phyloP scores from a whole-genome alignment of 2,797 vertebrate genomes.

The Lepus townsendii region DNA sequence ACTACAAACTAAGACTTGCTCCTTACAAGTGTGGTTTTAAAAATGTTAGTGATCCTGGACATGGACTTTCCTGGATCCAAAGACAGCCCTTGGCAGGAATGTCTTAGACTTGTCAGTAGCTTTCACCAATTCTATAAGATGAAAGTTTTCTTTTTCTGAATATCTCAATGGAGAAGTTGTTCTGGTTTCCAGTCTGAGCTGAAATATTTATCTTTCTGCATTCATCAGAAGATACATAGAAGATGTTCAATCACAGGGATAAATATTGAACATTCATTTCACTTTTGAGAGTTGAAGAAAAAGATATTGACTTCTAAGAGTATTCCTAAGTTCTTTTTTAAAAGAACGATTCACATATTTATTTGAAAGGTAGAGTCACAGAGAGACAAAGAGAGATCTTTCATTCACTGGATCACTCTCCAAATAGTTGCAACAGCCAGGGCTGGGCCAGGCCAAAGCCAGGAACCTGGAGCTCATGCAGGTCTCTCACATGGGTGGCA shows the following conservation, averaged over 20 bases:
- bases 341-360: no score
- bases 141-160: background rate
- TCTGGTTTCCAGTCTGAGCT: background rate
- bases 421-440: no score
- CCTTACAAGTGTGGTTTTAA: background rate
- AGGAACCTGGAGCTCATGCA: no score
- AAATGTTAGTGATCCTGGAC: background rate
- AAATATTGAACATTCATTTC: background rate
- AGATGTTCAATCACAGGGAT: background rate
- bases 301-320: background rate
- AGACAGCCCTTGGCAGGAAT: background rate
- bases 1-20: background rate
- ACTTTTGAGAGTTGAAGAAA: background rate
- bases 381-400: no score
- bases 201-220: background rate
- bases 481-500: no score
- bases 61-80: slow-evolving; percentile 33
- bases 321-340: background rate
- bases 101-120: background rate
- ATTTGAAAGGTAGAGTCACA: background rate
- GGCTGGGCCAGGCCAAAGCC: no score
- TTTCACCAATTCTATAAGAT: slow-evolving; percentile 45
- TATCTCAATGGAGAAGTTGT: background rate
- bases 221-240: slow-evolving; percentile 38
- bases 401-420: no score